Conservation (phyloP, 2,797 vertebrate species). For the Thripadectes ignobilis region DNA sequence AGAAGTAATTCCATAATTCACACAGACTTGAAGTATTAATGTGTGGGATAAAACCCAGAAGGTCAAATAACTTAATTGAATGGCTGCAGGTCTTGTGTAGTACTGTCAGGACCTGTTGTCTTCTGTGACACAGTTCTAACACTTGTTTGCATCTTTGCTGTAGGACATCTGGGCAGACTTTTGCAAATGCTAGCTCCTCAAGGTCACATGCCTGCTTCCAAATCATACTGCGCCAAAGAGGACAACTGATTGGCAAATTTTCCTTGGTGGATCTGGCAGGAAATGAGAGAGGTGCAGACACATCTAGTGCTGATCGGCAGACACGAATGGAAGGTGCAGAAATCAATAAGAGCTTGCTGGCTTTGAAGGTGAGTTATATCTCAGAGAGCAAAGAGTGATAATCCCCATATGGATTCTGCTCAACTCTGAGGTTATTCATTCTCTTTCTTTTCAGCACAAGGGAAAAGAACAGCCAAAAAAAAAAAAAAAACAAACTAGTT, state of each 20-base stretch:
- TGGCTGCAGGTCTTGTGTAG: neutral
- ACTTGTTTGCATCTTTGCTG: neutral
- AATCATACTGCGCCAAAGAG: conserved; percentile 84
- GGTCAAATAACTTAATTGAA: neutral
- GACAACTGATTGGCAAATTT: conserved; percentile 90
- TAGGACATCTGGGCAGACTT: conserved; percentile 96
- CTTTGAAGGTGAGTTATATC: conserved; percentile 86
- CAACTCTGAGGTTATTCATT: neutral
- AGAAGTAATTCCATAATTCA: neutral
- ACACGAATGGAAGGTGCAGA: conserved; percentile 92
- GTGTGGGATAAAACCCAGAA: neutral
- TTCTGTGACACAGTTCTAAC: neutral
- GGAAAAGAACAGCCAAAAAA: neutral
- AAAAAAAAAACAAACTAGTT: neutral
- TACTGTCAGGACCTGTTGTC: neutral
- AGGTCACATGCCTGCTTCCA: conserved; percentile 96
- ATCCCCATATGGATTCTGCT: neutral
- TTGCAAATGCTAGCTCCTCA: conserved; percentile 93
- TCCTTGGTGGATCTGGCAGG: conserved; percentile 95
- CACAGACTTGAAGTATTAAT: neutral
- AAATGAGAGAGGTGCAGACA: conserved; percentile 93
- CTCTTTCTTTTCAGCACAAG: neutral
- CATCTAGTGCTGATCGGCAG: conserved; percentile 88
- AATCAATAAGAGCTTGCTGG: conserved; percentile 96
- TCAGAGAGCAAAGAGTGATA: neutral